Evolutionary conservation across 2,113 vertebrate genomes (phyloP), one percentile per base, ranked within the genome.

Genomic region (Rhea americana): DNA sequence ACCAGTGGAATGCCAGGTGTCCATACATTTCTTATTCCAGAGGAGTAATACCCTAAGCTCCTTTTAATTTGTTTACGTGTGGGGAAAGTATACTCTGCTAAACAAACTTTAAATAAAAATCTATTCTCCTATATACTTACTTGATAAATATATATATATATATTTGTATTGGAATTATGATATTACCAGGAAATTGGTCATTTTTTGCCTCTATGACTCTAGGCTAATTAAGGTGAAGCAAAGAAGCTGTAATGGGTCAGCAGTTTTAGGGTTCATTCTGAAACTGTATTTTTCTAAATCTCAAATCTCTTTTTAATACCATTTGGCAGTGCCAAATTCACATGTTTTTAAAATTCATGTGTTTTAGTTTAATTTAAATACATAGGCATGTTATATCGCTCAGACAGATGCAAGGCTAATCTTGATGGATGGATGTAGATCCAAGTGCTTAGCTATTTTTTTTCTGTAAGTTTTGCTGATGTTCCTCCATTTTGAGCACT

Each of bases 181-280:
- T 24, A 55, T 58, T 94, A 84, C 90, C 22, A 90, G 73, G 84
- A 91, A 91, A 94, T 89, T 80, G 48, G 11, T 93, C 43, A 91
- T 91, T 91, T 93, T 85, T 47, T 91, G 35, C 37, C 88, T 17
- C 78, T 81, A 19, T 32, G 19, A 47, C 48, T 94, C 80, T 68
- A 82, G 82, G 48, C 66, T 94, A 90, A 91, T 93, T 93, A 92
- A 96, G 89, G 67, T 85, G 93, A 97, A 82, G 91, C 80, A 79
- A 85, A 84, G 78, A 93, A 91, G 59, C 65, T 87, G 78, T 72
- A 91, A 89, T 65, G 72, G 58, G 94, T 94, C 93, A 90, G 24
- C 50, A 77, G 56, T 71, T n/a, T 76, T 73, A 61, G 32, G 68
- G 17, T 91, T 94, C 76, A 76, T 82, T 94, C 79, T 91, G 72